Base-by-base conservation (phyloP, 2,113 vertebrate species). In the Podarcis raffonei region DNA sequence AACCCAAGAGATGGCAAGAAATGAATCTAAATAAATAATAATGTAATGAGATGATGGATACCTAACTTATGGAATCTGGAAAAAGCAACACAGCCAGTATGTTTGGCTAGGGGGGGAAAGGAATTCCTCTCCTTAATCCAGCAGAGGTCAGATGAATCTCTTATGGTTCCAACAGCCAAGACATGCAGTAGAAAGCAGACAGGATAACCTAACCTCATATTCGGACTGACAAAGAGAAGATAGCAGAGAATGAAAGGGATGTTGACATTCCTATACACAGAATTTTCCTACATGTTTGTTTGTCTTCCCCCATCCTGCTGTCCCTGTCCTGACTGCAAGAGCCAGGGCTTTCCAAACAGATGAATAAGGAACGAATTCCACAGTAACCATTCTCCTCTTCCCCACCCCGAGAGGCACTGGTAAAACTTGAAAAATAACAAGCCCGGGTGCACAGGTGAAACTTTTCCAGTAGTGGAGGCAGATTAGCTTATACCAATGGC, bases 131-230 rank as follows among this genome's bases (percentile, higher is more conserved):
- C 25, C 25, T 48, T 11, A 4, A 30, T 62, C 30, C 78, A 30
- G 37, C 23, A 15, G 79, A 57, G 42, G 42, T 42, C 42, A 48
- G 69, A 75, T 69, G 0, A n/a, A 25, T 32, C 66, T 30, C 72
- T 3, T 22, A 7, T 0, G 42, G 79, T 66, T 74, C 35, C 0
- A 0, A 6, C 1, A 48, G 62, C 18, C 71, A 88, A 0, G 0
- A 6, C 9, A 25, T 9, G 11, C 0, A 7, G 77, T 27, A 5
- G 62, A 53, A 9, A 6, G 59, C 53, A 81, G 3, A 2, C 85
- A 77, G 0, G 0, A 6, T 78, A 42, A 77, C 0, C 7, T 37
- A 65, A 22, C 78, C 86, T 11, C 48, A 71, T 2, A 53, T 22
- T 48, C 2, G 16, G 35, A 27, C 59, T 83, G 0, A 66, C 1